Evolutionary conservation across 1,140 invertebrate genomes (phyloP).

Genomic region (Asobara japonica): DNA sequence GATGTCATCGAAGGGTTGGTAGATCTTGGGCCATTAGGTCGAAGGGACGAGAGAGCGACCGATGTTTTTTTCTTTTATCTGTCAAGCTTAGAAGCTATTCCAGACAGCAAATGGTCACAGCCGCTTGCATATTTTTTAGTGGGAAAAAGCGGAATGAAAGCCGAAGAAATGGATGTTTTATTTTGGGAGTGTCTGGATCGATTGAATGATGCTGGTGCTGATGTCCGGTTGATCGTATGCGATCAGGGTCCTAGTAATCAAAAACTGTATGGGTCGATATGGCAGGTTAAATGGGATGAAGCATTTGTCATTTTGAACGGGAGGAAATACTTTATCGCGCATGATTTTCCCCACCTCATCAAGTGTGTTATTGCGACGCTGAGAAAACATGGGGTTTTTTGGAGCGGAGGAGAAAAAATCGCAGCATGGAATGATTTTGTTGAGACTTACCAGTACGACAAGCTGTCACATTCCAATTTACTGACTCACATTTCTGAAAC

Average conservation of each 20-base stretch:
- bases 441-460: conserved; percentile 25
- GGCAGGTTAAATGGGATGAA: too few species aligned
- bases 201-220: conserved; percentile 16
- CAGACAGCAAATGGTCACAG: conserved; percentile 40
- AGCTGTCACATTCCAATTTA: conserved; percentile 31
- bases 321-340: conserved; percentile 13
- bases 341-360: conserved; percentile 40
- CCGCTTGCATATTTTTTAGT: conserved; percentile 31
- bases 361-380: conserved; percentile 33
- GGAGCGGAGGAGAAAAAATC: conserved; percentile 31
- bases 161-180: neutral
- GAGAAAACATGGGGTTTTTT: conserved; percentile 28
- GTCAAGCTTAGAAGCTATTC: conserved; percentile 38
- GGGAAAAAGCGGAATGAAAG: conserved; percentile 12
- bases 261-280: too few species aligned
- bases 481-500: conserved; percentile 36
- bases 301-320: neutral
- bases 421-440: conserved; percentile 35
- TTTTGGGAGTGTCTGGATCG: neutral
- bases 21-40: conserved; percentile 33
- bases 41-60: conserved; percentile 21
- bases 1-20: conserved; percentile 39
- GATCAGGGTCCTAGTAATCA: conserved; percentile 31
- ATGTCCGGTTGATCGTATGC: conserved; percentile 20
- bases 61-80: conserved; percentile 34